These are phyloP conservation scores for Ptychadena robeensis DNA, from an alignment of 2,797 vertebrate genomes.

Conservation along the genomic window DNA sequence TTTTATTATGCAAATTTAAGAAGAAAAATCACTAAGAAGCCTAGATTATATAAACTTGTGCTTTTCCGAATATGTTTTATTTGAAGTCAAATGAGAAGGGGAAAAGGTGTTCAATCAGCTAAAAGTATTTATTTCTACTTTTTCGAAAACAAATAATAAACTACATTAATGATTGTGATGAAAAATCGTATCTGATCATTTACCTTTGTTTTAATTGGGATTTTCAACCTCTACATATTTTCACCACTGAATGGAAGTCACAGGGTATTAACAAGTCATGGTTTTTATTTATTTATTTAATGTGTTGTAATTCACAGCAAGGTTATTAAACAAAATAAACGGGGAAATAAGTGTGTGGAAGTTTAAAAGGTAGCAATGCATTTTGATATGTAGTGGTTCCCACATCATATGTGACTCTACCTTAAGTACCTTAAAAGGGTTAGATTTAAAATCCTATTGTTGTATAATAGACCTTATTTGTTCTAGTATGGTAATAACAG, in stretches of 20 bases:
- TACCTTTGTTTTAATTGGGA: neutral
- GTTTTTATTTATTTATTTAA: neutral
- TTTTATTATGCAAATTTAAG: constrained; percentile 39
- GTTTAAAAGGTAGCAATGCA: too few relatives aligned
- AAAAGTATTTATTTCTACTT: too few relatives aligned
- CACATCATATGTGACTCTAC: too few relatives aligned
- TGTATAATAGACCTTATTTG: too few relatives aligned
- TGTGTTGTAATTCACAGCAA: neutral
- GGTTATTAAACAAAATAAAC: neutral
- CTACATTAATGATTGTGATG: too few relatives aligned
- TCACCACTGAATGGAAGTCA: neutral
- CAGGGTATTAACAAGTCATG: neutral
- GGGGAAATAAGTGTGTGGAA: neutral
- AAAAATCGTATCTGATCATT: too few relatives aligned
- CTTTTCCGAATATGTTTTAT: neutral
- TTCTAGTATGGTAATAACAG: too few relatives aligned
- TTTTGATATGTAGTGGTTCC: too few relatives aligned
- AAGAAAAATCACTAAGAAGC: constrained; percentile 17
- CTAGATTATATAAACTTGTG: constrained; percentile 15
- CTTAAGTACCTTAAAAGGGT: too few relatives aligned
- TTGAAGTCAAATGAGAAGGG: neutral
- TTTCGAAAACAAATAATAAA: too few relatives aligned
- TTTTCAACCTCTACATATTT: neutral
- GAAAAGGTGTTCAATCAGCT: too few relatives aligned
- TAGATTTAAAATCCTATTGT: too few relatives aligned